These are phyloP conservation scores for Diprion similis DNA, from an alignment of 1,140 invertebrate genomes.

Conservation along the genomic window DNA sequence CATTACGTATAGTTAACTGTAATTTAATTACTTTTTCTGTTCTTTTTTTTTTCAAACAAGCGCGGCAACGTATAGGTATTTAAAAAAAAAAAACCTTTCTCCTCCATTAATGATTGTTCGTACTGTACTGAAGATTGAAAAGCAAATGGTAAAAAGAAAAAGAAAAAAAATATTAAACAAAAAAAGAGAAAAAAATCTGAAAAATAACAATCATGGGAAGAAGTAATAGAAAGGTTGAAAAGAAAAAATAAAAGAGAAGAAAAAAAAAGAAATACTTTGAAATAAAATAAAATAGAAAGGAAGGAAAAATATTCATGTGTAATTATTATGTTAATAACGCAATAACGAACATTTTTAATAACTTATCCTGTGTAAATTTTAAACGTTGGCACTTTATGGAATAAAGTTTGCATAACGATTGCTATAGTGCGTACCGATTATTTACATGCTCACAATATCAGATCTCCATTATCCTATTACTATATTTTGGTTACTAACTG, in stretches of 20 bases:
- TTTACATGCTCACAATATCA: neutral
- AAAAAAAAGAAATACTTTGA: conserved; percentile 11
- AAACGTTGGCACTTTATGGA: conserved; percentile 58
- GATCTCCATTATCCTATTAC: neutral
- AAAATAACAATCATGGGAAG: neutral
- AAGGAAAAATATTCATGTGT: conserved; percentile 52
- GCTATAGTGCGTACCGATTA: conserved; percentile 9
- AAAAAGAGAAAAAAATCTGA: conserved; percentile 14
- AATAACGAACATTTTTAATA: conserved; percentile 58
- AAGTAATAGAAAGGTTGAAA: conserved; percentile 1
- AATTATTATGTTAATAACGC: conserved; percentile 52
- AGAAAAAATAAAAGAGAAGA: conserved; percentile 7
- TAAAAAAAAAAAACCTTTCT: no score
- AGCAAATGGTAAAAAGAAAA: neutral
- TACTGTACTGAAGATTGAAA: conserved; percentile 14
- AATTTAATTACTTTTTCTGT: no score
- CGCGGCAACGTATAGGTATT: no score
- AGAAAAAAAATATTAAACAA: conserved; percentile 6
- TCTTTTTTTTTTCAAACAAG: no score
- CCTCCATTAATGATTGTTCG: neutral
- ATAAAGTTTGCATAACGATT: conserved; percentile 55
- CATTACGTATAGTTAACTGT: no score
- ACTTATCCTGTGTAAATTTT: conserved; percentile 60
- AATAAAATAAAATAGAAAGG: conserved; percentile 7
- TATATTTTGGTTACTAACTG: neutral